Percentiles rank a stretch among this genome's conserved stretches.
Conservation (phyloP, 2,888 invertebrate genomes). For the Hirtodrosophila confusa region DNA sequence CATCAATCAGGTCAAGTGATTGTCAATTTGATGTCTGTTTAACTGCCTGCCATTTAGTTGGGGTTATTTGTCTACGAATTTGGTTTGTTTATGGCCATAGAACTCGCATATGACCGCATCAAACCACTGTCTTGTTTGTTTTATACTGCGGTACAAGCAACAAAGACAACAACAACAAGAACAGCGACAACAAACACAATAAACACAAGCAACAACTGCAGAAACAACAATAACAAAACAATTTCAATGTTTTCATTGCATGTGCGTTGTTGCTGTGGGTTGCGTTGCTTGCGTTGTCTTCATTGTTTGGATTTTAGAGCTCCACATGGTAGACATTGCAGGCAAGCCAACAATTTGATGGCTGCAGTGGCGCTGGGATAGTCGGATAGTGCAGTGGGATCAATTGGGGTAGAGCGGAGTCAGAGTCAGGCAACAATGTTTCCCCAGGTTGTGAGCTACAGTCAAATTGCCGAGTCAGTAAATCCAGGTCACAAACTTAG, state of each 20-base stretch:
- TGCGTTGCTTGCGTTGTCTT: constrained; percentile 21
- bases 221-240: constrained; percentile 30
- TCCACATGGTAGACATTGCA: constrained; percentile 17
- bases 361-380: background rate
- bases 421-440: constrained; percentile 10
- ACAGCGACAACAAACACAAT: constrained; percentile 10
- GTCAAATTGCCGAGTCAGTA: constrained; percentile 14
- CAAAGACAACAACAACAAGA: constrained; percentile 4
- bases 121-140: constrained; percentile 23
- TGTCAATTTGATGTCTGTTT: constrained; percentile 21
- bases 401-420: background rate
- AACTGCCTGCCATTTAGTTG: constrained; percentile 11
- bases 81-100: constrained; percentile 29
- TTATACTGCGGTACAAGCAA: constrained; percentile 2
- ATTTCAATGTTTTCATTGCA: constrained; percentile 39
- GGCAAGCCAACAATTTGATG: constrained; percentile 32
- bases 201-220: background rate
- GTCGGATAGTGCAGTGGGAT: too few species aligned
- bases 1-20: constrained; percentile 26
- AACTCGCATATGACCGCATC: constrained; percentile 12
- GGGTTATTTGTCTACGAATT: constrained; percentile 32
- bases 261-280: constrained; percentile 13
- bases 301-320: constrained; percentile 44
- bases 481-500: constrained; percentile 5
- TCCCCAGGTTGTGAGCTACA: background rate